Base-by-base conservation (phyloP, 1,140 invertebrate species). In the Paraescarpia echinospica region DNA sequence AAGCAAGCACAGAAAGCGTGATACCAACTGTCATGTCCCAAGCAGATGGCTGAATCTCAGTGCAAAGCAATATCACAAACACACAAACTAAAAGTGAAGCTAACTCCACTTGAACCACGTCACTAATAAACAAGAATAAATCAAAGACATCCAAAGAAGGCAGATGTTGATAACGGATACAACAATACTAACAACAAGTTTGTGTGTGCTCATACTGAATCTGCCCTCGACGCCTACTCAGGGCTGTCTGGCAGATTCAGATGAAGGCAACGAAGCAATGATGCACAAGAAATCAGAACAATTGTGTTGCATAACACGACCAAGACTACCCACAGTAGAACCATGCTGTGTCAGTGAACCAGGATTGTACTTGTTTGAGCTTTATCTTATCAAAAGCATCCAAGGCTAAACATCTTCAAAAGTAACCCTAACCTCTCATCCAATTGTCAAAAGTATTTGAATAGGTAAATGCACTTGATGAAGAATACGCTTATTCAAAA, bases 1-100 rank as follows among this genome's bases (percentile, higher is more conserved):
- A 77, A 77, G 59, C 59, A 77, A 77, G 59, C 59, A 77, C 59
- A 77, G 59, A 77, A 77, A 77, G 59, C 59, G 59, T 77, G 59
- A 77, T 77, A 27, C 59, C 59, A 77, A 77, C 59, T 18, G 59
- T 77, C 59, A 77, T 77, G 59, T 18, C 4, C 27, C 9, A 77
- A 77, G 59, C 59, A 77, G 59, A 77, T 31, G 14, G 59, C 22
- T 77, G 59, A 77, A 77, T 77, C 59, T 27, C 22, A 27, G 59
- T 77, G 59, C 59, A 77, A 77, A 31, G 59, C 59, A 77, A 77
- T 77, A 77, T 77, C 9, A 77, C 9, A 77, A 77, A 77, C 18
- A 77, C 27, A 77, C 59, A 77, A 77, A 27, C 12, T 77, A 18
- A 77, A 77, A 77, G 59, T 77, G 59, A 77, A 77, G 22, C 8